These are phyloP conservation scores for Tortrix viridana DNA, from an alignment of 2,888 invertebrate genomes.

Conservation along the genomic window DNA sequence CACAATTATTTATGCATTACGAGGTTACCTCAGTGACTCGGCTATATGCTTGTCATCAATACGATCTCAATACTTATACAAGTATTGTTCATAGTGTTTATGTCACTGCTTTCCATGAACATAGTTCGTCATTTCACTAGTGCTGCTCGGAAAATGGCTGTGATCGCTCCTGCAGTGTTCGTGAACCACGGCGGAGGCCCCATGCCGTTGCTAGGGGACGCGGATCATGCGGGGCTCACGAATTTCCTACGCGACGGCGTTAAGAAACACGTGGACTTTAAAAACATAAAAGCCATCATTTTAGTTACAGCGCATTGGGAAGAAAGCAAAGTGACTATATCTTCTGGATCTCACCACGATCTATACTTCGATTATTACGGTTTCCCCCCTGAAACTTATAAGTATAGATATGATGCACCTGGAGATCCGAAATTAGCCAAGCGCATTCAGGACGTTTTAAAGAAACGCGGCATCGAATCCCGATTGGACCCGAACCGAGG, in stretches of 20 bases:
- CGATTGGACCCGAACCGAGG: conserved; percentile 70
- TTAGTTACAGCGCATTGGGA: conserved; percentile 79
- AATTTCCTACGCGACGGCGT: conserved; percentile 69
- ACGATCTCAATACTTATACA: conserved; percentile 70
- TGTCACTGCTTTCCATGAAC: conserved; percentile 77
- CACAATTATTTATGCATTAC: conserved; percentile 28
- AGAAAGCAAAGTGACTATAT: conserved; percentile 69
- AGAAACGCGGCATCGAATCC: conserved; percentile 65
- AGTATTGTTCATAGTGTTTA: conserved; percentile 71
- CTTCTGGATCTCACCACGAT: conserved; percentile 70
- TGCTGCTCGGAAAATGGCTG: conserved; percentile 63
- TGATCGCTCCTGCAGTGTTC: conserved; percentile 61
- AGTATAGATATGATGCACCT: conserved; percentile 73
- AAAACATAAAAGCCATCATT: conserved; percentile 71
- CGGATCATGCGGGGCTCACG: conserved; percentile 69
- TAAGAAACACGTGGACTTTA: conserved; percentile 67
- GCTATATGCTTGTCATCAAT: conserved; percentile 72
- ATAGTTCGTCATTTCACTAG: conserved; percentile 68
- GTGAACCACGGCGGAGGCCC: conserved; percentile 62
- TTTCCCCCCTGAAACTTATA: conserved; percentile 75
- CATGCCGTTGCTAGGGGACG: conserved; percentile 56
- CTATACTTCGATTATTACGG: conserved; percentile 79
- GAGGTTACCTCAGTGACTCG: conserved; percentile 20
- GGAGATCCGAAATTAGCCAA: conserved; percentile 69
- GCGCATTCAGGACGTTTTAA: conserved; percentile 60